Evolutionary conservation across 2,797 vertebrate species (phyloP).

Genomic region (Ctenochaetus hawaiiensis): DNA sequence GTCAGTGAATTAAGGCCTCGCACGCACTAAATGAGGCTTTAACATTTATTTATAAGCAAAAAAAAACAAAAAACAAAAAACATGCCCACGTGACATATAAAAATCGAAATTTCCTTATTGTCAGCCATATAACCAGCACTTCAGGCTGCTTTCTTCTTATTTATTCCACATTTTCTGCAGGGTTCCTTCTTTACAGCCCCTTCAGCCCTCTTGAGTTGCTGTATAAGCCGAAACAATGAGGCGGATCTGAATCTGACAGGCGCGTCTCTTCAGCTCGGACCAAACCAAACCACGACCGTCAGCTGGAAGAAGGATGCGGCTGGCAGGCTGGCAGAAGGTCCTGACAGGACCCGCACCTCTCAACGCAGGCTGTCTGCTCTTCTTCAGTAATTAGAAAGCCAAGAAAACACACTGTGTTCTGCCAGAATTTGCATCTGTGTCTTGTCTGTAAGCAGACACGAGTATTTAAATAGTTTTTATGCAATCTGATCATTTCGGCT

Average conservation of each 20-base stretch:
- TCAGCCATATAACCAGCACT: not conserved
- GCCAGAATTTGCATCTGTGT: not conserved
- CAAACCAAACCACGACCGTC: constrained; percentile 56
- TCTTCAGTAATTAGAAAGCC: constrained; percentile 6
- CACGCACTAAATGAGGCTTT: constrained; percentile 1
- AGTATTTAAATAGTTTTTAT: not conserved
- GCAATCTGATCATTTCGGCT: not conserved
- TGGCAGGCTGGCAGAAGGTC: constrained; percentile 77
- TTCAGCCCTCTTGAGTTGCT: constrained; percentile 24
- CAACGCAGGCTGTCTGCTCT: not conserved
- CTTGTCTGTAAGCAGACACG: not conserved
- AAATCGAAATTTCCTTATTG: not conserved
- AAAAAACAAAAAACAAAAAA: too few species aligned
- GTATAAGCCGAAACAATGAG: constrained; percentile 35
- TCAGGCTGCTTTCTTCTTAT: not conserved
- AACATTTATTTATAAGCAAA: not conserved
- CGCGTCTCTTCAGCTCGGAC: constrained; percentile 55
- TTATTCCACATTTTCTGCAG: not conserved
- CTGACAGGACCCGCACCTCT: constrained; percentile 68
- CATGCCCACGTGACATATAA: not conserved
- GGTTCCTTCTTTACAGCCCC: not conserved
- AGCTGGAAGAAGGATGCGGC: constrained; percentile 71
- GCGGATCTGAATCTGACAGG: constrained; percentile 80
- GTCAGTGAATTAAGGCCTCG: not conserved
- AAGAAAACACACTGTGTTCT: not conserved